Conservation (phyloP, 2,113 vertebrate genomes). For the Pygoscelis adeliae region DNA sequence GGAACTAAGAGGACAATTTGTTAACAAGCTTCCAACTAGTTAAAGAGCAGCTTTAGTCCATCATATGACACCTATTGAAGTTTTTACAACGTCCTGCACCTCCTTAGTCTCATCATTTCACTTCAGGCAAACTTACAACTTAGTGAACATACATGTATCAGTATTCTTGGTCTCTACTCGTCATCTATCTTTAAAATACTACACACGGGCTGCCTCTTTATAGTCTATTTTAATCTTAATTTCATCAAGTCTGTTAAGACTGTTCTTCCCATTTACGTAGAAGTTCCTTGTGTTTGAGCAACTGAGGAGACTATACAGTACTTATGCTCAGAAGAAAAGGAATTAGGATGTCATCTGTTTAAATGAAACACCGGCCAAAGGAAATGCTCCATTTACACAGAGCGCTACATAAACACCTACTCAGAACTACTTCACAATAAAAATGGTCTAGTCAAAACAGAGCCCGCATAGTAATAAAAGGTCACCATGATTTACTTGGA, state of each 20-base stretch:
- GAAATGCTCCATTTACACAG: neutral
- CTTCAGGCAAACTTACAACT: neutral
- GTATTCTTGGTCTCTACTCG: neutral
- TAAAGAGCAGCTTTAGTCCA: neutral
- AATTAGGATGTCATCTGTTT: neutral
- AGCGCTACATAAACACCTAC: neutral
- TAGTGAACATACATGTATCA: neutral
- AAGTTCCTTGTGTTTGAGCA: neutral
- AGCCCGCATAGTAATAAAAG: neutral
- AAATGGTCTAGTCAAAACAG: neutral
- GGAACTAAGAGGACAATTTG: neutral
- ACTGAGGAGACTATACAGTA: neutral
- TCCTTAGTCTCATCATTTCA: neutral
- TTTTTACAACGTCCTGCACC: neutral
- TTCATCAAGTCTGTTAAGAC: neutral
- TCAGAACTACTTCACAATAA: neutral
- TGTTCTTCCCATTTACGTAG: neutral
- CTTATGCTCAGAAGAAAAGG: neutral
- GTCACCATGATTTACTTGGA: neutral
- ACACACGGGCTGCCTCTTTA: neutral
- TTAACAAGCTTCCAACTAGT: neutral
- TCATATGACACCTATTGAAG: accelerated
- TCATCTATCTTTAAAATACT: neutral
- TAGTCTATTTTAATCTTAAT: neutral
- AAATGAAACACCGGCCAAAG: neutral